A percentile compares a stretch with the other conserved stretches of the same genome.
Conservation (phyloP, 2,113 vertebrate species). For the Bambusicola thoracicus region DNA sequence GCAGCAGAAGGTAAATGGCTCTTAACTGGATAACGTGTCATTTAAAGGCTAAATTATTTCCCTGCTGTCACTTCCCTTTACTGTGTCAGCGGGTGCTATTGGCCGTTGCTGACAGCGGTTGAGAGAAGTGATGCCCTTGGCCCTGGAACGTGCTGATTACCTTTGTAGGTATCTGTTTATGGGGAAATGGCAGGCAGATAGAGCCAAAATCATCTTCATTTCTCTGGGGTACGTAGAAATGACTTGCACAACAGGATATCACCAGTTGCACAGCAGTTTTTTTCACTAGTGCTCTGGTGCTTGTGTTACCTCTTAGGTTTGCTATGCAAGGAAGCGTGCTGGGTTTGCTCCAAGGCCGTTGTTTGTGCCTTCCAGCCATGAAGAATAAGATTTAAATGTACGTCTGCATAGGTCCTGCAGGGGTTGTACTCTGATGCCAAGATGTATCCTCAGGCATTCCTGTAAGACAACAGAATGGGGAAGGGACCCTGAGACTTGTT, state of each 20-base stretch:
- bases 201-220: neutral
- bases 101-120: slow-evolving; percentile 27
- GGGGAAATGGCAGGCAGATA: neutral
- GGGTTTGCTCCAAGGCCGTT: neutral
- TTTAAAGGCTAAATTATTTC: slow-evolving; percentile 73
- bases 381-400: fast-evolving
- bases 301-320: neutral
- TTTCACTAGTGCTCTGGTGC: neutral
- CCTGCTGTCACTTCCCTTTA: slow-evolving; percentile 70
- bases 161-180: neutral
- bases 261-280: fast-evolving
- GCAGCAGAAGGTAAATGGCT: slow-evolving; percentile 76
- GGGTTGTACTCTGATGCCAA: neutral
- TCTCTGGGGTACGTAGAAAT: neutral
- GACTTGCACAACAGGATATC: neutral
- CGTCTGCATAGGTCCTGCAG: neutral
- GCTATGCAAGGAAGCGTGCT: neutral
- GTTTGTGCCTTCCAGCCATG: neutral
- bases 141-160: slow-evolving; percentile 26
- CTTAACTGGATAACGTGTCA: slow-evolving; percentile 75
- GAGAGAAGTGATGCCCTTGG: slow-evolving; percentile 48
- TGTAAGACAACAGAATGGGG: neutral
- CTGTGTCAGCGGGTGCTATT: neutral
- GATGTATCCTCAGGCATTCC: neutral
- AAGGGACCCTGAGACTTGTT: neutral